Evolutionary conservation across 2,113 vertebrate genomes (phyloP).

Genomic region (Carlito syrichta): DNA sequence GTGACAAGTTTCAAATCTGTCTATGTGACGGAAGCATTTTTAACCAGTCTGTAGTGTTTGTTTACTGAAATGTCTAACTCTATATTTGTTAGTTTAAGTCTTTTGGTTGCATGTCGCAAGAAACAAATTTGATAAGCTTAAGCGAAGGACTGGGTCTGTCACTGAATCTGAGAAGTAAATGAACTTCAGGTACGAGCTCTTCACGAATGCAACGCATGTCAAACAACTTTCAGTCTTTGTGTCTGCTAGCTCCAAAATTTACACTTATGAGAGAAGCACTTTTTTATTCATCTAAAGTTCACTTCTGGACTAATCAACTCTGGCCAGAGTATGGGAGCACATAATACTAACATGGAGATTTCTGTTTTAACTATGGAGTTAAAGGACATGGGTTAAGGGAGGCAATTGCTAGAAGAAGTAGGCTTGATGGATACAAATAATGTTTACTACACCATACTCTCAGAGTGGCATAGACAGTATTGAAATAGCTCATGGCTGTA

Average conservation of each 20-base stretch:
- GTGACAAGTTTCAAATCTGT: neutral
- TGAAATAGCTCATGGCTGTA: neutral
- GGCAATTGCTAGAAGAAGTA: neutral
- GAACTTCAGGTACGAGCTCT: neutral
- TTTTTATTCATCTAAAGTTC: neutral
- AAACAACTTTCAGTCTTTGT: neutral
- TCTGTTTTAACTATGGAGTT: neutral
- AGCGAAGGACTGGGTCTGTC: neutral
- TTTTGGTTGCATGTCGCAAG: neutral
- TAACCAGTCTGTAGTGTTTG: neutral
- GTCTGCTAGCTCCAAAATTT: neutral
- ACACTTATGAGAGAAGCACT: neutral
- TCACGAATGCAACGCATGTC: neutral
- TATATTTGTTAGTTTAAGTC: slow-evolving; percentile 20
- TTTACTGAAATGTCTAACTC: neutral
- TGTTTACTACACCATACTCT: neutral
- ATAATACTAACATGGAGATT: neutral
- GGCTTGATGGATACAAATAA: neutral
- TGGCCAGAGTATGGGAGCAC: neutral
- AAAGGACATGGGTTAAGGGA: neutral
- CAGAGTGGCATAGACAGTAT: neutral
- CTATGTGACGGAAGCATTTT: neutral
- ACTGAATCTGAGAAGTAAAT: neutral
- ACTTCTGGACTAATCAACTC: neutral
- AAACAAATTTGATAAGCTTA: neutral